phyloP scores from a whole-genome alignment of 2,113 vertebrate species.

The Alces alces region DNA sequence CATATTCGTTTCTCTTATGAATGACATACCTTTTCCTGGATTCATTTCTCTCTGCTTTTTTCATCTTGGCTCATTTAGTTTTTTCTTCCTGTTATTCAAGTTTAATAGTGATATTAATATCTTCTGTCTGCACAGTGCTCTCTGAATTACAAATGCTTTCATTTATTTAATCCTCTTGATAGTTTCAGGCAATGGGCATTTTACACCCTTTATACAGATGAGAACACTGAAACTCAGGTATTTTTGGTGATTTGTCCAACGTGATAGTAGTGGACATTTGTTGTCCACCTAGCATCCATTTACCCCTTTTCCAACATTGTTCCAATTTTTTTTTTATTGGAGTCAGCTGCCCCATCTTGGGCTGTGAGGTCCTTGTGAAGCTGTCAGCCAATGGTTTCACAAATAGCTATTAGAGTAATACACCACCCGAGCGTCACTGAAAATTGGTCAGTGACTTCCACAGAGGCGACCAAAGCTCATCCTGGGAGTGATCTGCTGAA shows the following conservation, averaged over 20 bases:
- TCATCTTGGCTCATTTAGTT: background rate
- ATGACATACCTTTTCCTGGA: background rate
- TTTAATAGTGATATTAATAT: background rate
- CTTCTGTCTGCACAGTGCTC: background rate
- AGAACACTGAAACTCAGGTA: background rate
- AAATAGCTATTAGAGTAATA: background rate
- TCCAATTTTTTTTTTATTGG: background rate
- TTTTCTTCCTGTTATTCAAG: background rate
- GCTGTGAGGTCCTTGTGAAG: background rate
- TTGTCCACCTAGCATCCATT: background rate
- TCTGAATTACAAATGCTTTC: background rate
- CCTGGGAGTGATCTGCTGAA: background rate
- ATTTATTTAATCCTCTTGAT: background rate
- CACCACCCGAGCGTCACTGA: background rate
- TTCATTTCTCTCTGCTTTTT: background rate
- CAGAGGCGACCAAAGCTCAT: background rate
- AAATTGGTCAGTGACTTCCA: background rate
- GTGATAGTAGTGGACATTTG: background rate
- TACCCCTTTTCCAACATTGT: background rate
- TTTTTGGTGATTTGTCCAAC: background rate
- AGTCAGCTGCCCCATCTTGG: background rate
- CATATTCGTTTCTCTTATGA: background rate
- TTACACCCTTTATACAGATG: background rate
- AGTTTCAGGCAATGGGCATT: background rate
- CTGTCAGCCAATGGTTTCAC: background rate